A percentile compares a stretch with the other conserved stretches of the same genome.
Conservation (phyloP, 2,888 invertebrate genomes). For the Trissolcus brochymenae region DNA sequence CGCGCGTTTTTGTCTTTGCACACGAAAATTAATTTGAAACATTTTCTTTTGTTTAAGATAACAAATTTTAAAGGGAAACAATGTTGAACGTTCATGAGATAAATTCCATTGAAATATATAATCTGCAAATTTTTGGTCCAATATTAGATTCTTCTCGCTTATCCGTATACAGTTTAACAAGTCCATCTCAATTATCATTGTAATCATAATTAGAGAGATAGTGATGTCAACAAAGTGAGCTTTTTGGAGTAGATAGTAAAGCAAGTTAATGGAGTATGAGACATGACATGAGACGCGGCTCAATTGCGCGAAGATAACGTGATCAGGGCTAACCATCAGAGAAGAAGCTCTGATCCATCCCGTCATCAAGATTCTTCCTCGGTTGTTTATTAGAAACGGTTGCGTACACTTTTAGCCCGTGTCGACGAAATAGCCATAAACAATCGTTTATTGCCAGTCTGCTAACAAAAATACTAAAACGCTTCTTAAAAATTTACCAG, state of each 20-base stretch:
- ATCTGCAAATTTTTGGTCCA: too few relatives aligned
- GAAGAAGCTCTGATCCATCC: conserved; percentile 48
- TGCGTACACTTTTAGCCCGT: neutral
- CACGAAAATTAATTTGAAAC: too few relatives aligned
- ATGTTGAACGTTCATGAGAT: too few relatives aligned
- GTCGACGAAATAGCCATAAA: conserved; percentile 24
- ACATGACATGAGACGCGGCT: conserved; percentile 58
- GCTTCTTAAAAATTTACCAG: conserved; percentile 23
- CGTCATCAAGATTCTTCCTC: conserved; percentile 3
- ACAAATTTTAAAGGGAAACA: too few relatives aligned
- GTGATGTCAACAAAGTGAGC: conserved; percentile 29
- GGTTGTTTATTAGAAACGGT: conserved; percentile 26
- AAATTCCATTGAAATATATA: too few relatives aligned
- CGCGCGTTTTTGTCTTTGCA: too few relatives aligned
- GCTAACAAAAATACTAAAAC: conserved; percentile 19
- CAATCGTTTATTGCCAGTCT: neutral
- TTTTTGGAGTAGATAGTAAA: conserved; percentile 41
- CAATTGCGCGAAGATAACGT: conserved; percentile 70
- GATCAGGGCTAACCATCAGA: conserved; percentile 64
- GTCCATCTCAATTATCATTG: conserved; percentile 32
- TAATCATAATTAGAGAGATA: conserved; percentile 46
- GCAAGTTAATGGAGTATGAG: conserved; percentile 45
- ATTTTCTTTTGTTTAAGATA: too few relatives aligned
- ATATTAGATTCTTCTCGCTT: neutral
- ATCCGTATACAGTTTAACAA: neutral